Percentiles rank a stretch among this genome's conserved stretches.
Conservation (phyloP, 2,888 invertebrate species). For the Pinctada fucata region DNA sequence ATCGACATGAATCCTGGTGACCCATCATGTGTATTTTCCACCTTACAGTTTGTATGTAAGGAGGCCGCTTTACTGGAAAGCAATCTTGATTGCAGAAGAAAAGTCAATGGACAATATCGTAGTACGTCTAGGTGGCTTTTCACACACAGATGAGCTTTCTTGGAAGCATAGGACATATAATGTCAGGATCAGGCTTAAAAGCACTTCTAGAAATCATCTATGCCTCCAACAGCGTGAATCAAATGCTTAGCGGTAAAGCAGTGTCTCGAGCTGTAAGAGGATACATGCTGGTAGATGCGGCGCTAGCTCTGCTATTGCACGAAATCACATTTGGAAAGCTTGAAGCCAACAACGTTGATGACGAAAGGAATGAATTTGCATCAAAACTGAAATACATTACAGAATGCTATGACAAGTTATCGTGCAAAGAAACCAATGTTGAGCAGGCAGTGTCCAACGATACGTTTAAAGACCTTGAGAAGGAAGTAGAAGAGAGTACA, state of each 20-base stretch:
- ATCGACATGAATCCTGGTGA: slow-evolving; percentile 53
- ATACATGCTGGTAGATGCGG: slow-evolving; percentile 47
- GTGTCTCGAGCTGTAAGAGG: slow-evolving; percentile 51
- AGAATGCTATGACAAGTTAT: background rate
- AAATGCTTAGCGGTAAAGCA: slow-evolving; percentile 56
- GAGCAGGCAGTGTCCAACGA: background rate
- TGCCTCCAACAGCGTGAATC: slow-evolving; percentile 44
- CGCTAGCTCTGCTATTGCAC: slow-evolving; percentile 41
- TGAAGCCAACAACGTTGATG: background rate
- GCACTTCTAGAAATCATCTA: slow-evolving; percentile 37
- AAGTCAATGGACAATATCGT: slow-evolving; percentile 28
- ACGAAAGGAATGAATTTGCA: background rate
- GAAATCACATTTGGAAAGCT: slow-evolving; percentile 35
- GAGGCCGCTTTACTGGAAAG: slow-evolving; percentile 55
- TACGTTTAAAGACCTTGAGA: background rate
- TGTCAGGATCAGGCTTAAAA: slow-evolving; percentile 36
- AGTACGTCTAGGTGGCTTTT: slow-evolving; percentile 37
- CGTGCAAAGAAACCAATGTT: background rate
- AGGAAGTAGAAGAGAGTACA: background rate
- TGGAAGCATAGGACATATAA: slow-evolving; percentile 47
- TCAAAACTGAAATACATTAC: background rate
- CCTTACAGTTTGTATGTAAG: slow-evolving; percentile 42
- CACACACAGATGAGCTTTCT: slow-evolving; percentile 50
- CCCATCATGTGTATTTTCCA: slow-evolving; percentile 47
- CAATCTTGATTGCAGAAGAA: slow-evolving; percentile 2